phyloP scores from a whole-genome alignment of 2,888 invertebrate species.

The Biston betularia region DNA sequence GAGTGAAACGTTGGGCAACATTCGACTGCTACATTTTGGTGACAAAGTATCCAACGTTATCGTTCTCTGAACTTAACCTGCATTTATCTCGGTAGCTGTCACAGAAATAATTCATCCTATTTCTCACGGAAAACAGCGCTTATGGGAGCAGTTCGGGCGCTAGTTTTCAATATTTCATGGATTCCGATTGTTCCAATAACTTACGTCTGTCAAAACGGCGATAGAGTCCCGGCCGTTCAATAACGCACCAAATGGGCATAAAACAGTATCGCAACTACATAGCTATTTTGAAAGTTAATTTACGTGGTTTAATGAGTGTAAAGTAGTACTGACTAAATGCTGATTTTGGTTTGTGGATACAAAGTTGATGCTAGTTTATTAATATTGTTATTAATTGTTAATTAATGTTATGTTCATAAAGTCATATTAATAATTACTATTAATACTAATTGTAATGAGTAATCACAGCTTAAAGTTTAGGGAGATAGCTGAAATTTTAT shows the following conservation, averaged over 20 bases:
- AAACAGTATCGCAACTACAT: constrained; percentile 29
- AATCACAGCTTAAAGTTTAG: too few relatives aligned
- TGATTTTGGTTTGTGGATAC: neutral
- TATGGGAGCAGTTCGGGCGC: constrained; percentile 49
- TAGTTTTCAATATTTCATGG: constrained; percentile 66
- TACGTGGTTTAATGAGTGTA: too few relatives aligned
- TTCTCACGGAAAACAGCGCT: constrained; percentile 47
- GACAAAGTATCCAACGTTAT: constrained; percentile 13
- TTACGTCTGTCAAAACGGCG: constrained; percentile 65
- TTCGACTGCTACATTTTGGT: constrained; percentile 12
- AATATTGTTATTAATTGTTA: too few relatives aligned
- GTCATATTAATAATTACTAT: too few relatives aligned
- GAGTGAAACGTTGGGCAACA: neutral
- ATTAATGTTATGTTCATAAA: too few relatives aligned
- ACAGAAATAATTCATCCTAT: constrained; percentile 43
- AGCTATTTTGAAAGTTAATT: neutral
- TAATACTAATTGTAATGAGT: too few relatives aligned
- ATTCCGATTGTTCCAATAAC: constrained; percentile 64
- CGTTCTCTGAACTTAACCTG: constrained; percentile 15
- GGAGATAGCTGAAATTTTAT: too few relatives aligned
- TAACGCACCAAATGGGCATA: constrained; percentile 41
- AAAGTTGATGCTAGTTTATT: neutral
- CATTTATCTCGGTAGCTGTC: constrained; percentile 35
- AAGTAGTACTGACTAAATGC: neutral
- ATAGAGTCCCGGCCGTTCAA: constrained; percentile 55